Evolutionary conservation across 2,113 vertebrate species (phyloP).

Genomic region (Capreolus pygargus): DNA sequence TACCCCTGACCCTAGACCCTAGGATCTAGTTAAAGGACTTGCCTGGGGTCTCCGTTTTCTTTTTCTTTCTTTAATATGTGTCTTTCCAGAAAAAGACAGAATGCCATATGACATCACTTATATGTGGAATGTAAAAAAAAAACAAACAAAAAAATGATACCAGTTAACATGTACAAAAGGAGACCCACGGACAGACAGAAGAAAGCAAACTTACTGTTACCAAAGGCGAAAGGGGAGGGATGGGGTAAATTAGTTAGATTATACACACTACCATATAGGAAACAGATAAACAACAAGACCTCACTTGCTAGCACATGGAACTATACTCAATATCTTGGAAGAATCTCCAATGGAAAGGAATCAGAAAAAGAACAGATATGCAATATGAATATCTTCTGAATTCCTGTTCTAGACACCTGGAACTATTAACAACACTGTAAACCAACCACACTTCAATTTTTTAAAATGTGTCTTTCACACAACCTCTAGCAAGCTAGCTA

Average conservation of each 20-base stretch:
- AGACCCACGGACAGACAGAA: not conserved
- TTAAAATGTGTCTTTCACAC: not conserved
- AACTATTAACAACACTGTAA: not conserved
- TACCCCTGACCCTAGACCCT: constrained; percentile 72
- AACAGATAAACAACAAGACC: not conserved
- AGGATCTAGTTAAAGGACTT: constrained; percentile 72
- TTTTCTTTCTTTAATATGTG: constrained; percentile 76
- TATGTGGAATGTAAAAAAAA: not conserved
- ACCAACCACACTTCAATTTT: not conserved
- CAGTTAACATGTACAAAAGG: not conserved
- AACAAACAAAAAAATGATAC: not conserved
- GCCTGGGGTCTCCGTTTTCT: constrained; percentile 73
- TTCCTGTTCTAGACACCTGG: not conserved
- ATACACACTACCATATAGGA: not conserved
- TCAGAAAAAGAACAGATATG: not conserved
- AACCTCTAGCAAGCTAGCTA: not conserved
- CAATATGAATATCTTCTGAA: not conserved
- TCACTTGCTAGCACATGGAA: not conserved
- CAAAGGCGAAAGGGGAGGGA: not conserved
- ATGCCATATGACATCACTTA: not conserved
- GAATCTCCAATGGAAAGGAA: not conserved
- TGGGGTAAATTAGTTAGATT: not conserved
- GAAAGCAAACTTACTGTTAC: not conserved
- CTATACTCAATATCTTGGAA: not conserved
- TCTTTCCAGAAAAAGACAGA: not conserved